Conservation (phyloP, 2,113 vertebrate genomes). For the human (Homo sapiens) region GRCh38 chr14:54986501-54987000, state of each 20-base stretch:
- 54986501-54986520: neutral
- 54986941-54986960: slow-evolving; percentile 9
- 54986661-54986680: neutral
- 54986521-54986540: neutral
- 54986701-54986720: neutral
- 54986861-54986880: neutral
- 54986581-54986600: neutral
- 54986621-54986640: neutral
- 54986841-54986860: neutral
- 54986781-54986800: neutral
- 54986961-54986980: neutral
- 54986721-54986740: neutral
- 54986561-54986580: neutral
- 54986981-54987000: neutral
- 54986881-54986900: neutral
- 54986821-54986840: neutral
- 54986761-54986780: neutral
- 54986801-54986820: neutral
- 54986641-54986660: neutral
- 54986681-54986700: neutral
- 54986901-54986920: neutral
- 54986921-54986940: neutral
- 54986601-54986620: neutral
- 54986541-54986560: neutral
- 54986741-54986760: neutral